Evolutionary conservation across 2,113 vertebrate genomes (phyloP).

Genomic region (Scolopax mira): DNA sequence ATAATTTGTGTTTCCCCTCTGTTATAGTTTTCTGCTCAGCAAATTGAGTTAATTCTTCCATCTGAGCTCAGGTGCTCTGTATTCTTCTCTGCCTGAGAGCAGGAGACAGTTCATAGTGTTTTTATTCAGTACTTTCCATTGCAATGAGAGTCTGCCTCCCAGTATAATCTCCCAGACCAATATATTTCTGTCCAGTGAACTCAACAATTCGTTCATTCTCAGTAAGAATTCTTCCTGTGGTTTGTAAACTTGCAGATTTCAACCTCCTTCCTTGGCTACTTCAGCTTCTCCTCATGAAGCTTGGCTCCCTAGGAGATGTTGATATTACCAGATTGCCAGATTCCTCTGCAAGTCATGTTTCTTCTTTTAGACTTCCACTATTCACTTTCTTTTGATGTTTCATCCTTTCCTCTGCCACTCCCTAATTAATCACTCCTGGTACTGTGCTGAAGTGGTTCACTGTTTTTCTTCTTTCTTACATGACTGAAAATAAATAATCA

Average conservation of each 20-base stretch:
- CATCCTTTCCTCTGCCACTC: conserved; percentile 9
- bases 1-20: neutral
- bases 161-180: neutral
- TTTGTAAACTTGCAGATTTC: neutral
- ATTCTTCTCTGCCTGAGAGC: neutral
- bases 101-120: neutral
- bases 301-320: neutral
- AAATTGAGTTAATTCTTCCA: neutral
- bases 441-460: neutral
- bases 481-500: neutral
- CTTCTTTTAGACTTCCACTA: neutral
- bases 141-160: neutral
- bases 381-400: conserved; percentile 14
- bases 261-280: neutral
- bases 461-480: neutral
- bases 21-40: neutral
- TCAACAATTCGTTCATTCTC: neutral
- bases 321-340: neutral
- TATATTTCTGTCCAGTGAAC: neutral
- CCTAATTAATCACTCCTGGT: neutral
- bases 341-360: neutral
- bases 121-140: neutral
- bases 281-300: neutral
- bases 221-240: neutral
- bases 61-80: neutral